Evolutionary conservation across 2,797 vertebrate species (phyloP).

Genomic region (Pangasius mekongensis): DNA sequence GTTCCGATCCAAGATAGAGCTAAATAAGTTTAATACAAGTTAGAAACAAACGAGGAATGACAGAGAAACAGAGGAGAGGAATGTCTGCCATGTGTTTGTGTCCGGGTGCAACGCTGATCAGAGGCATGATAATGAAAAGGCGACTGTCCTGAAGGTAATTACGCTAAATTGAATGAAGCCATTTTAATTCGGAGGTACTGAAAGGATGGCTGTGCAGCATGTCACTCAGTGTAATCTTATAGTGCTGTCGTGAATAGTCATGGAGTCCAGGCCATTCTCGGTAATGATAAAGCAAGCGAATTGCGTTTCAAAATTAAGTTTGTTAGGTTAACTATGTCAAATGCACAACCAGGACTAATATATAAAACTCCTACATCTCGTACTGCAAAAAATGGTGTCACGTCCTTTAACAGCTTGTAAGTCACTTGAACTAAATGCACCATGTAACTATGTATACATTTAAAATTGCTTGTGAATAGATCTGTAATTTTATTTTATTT

Average conservation of each 20-base stretch:
- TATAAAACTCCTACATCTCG: background rate
- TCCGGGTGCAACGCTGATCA: slow-evolving; percentile 58
- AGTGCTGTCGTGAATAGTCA: slow-evolving; percentile 28
- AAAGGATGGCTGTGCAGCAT: slow-evolving; percentile 71
- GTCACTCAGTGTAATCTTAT: slow-evolving; percentile 61
- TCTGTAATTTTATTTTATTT: no score
- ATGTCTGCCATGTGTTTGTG: slow-evolving; percentile 61
- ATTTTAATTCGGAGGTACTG: slow-evolving; percentile 71
- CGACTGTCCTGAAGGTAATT: slow-evolving; percentile 70
- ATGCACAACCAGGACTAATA: background rate
- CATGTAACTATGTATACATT: no score
- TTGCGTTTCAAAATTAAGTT: background rate
- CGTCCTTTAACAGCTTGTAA: background rate
- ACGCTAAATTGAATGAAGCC: slow-evolving; percentile 67
- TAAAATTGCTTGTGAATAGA: no score
- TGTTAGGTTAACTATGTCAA: background rate
- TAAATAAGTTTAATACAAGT: background rate
- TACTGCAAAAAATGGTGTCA: no score
- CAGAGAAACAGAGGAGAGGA: slow-evolving; percentile 63
- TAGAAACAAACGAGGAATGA: background rate
- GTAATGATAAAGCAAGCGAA: no score
- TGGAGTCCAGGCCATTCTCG: background rate
- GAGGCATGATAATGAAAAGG: slow-evolving; percentile 68
- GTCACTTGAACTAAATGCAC: background rate
- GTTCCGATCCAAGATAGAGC: background rate